Evolutionary conservation across 2,888 invertebrate genomes (phyloP), one percentile per base, ranked within the genome.

Genomic region (Euplagia quadripunctaria): DNA sequence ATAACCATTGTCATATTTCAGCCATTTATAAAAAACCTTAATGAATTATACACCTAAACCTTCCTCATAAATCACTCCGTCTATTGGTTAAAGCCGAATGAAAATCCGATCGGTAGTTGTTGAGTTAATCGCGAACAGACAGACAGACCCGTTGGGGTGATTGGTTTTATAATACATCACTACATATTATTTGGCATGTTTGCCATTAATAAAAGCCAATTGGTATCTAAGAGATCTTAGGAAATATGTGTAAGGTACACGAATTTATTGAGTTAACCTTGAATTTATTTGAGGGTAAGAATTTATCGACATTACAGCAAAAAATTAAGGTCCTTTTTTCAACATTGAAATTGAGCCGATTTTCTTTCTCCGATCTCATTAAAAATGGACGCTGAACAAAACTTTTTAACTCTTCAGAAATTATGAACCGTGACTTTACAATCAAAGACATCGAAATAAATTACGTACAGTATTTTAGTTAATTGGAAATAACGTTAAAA

Each of bases 381-480:
- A 81, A 82, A 74, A 82, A 74, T 74, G 52, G 73, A 66, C 51
- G 68, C 69, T 41, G 64, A 76, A 82, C 69, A n/a, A n/a, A n/a
- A n/a, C 73, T 74, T 65, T 68, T 64, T 67, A 75, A 73, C 79
- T 79, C 78, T 74, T 84, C 71, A 70, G 72, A 75, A 82, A 79
- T 79, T 82, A 82, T 77, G 72, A 79, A 64, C 70, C 70, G 63
- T 31, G 79, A 79, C 80, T 82, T 84, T 73, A 75, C 82, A 83
- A 82, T 76, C 82, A 82, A 82, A 79, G 78, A 76, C 70, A 76
- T 82, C 64, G 49, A 71, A 77, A 83, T 83, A 83, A 82, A 83
- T 83, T 81, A 79, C 74, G 64, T 73, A 74, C 75, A 71, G 71
- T 31, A 7, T 68, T 70, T 72, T 68, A 81, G 81, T 79, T 79